These are phyloP conservation scores for Pteropus rufus DNA, from an alignment of 2,797 vertebrate genomes.

Conservation along the genomic window DNA sequence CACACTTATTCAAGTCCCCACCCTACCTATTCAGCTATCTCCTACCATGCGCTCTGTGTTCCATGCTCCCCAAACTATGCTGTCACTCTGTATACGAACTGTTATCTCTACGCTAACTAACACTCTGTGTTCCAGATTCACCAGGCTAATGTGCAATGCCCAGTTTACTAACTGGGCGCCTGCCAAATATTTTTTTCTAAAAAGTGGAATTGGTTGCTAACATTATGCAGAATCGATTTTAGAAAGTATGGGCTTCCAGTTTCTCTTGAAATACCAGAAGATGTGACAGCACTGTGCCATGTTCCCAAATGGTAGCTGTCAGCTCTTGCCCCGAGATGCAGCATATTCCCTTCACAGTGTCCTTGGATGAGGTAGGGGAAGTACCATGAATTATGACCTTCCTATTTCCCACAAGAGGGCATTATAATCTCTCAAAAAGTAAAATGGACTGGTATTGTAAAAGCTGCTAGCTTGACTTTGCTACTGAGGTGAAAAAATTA, in stretches of 20 bases:
- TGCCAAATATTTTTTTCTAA: not conserved
- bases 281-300: not conserved
- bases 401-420: conserved; percentile 70
- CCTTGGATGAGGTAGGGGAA: not conserved
- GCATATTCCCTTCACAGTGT: too few species aligned
- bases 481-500: not conserved
- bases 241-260: not conserved
- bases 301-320: not conserved
- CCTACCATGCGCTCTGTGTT: not conserved
- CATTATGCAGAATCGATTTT: not conserved
- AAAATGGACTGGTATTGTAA: not conserved
- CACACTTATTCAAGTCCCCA: not conserved
- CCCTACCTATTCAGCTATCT: not conserved
- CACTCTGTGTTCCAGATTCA: not conserved
- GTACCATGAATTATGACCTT: not conserved
- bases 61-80: not conserved
- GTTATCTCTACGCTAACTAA: not conserved
- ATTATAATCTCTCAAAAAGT: conserved; percentile 34
- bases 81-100: not conserved
- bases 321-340: not conserved
- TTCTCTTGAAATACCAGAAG: not conserved
- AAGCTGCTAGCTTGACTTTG: not conserved
- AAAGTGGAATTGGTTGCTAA: not conserved
- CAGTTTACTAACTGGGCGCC: not conserved
- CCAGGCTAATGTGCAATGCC: not conserved